phyloP scores from a whole-genome alignment of 2,888 invertebrate genomes.

The Laothoe populi region DNA sequence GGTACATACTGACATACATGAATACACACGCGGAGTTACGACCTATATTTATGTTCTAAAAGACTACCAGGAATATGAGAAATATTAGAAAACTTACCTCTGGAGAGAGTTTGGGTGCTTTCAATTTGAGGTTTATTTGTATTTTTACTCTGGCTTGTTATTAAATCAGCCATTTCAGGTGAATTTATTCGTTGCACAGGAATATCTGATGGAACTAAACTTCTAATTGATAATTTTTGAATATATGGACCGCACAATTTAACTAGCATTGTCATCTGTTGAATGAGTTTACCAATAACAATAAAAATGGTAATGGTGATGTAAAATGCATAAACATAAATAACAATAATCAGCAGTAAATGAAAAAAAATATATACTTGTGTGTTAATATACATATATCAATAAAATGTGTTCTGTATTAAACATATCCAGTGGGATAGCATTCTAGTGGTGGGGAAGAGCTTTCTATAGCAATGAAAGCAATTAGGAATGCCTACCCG shows the following conservation, averaged over 20 bases:
- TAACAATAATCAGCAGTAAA: not conserved
- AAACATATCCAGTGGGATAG: too few relatives aligned
- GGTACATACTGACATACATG: too few relatives aligned
- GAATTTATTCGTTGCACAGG: constrained; percentile 71
- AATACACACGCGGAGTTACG: too few relatives aligned
- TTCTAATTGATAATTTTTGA: constrained; percentile 67
- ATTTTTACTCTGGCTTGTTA: constrained; percentile 64
- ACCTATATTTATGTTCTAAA: too few relatives aligned
- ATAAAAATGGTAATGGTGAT: not conserved
- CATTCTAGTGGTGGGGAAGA: too few relatives aligned
- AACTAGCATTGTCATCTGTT: constrained; percentile 68
- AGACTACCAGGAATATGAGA: too few relatives aligned
- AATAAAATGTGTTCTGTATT: too few relatives aligned
- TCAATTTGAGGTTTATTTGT: constrained; percentile 49
- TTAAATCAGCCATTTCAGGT: constrained; percentile 75
- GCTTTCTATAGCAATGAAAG: too few relatives aligned
- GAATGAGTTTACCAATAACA: constrained; percentile 25
- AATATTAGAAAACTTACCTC: constrained; percentile 57
- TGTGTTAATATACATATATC: too few relatives aligned
- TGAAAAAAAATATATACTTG: too few relatives aligned
- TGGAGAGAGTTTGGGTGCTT: constrained; percentile 52
- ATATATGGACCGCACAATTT: constrained; percentile 77
- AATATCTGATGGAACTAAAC: constrained; percentile 73
- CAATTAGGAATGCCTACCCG: too few relatives aligned
- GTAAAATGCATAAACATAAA: not conserved